These are phyloP conservation scores for Diadromus collaris DNA, from an alignment of 2,888 invertebrate genomes.

Conservation along the genomic window DNA sequence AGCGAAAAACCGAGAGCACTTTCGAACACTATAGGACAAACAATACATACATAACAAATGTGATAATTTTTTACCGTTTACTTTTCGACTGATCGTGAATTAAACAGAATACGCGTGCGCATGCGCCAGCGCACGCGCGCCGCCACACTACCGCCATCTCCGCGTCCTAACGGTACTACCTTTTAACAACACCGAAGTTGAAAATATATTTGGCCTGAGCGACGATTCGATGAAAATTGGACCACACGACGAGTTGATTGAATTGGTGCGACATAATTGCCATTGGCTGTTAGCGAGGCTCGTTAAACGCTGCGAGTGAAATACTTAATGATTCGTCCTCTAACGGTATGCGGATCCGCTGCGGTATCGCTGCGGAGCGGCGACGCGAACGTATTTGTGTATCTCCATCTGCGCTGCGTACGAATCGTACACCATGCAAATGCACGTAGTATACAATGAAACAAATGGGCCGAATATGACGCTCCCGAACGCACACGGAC, in stretches of 20 bases:
- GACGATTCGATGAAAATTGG: constrained; percentile 1
- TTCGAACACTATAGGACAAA: too few species aligned
- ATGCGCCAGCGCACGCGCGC: too few species aligned
- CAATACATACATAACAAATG: too few species aligned
- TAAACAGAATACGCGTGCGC: too few species aligned
- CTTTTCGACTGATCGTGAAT: too few species aligned
- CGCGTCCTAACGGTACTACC: too few species aligned
- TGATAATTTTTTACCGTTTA: background rate
- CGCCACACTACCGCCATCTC: too few species aligned
- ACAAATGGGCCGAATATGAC: constrained; percentile 32
- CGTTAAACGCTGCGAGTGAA: constrained; percentile 8
- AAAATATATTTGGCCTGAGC: background rate
- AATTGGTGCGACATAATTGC: constrained; percentile 9
- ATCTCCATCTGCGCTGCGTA: constrained; percentile 2
- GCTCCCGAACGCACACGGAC: constrained; percentile 7
- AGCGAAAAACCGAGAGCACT: too few species aligned
- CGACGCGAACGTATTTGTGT: background rate
- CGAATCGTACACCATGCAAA: background rate
- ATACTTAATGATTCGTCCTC: constrained; percentile 7
- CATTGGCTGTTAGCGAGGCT: background rate
- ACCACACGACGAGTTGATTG: background rate
- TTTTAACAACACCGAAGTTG: background rate
- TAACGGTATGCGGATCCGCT: background rate
- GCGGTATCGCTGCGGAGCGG: background rate
- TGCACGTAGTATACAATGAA: constrained; percentile 3